Evolutionary conservation across 2,888 invertebrate species (phyloP).

Genomic region (Thyatira batis): DNA sequence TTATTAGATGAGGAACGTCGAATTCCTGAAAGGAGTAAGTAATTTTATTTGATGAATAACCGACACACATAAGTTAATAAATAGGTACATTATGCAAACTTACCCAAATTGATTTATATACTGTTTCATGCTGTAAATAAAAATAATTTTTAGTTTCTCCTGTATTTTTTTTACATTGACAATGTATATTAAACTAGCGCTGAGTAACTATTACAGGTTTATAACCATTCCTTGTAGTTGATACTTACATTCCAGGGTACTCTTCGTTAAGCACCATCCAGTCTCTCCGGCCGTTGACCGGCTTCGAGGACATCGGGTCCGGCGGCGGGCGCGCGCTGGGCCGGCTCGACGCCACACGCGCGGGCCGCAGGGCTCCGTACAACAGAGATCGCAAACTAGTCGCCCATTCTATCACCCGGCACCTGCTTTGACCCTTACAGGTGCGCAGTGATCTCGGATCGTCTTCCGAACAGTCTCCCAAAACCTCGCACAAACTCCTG

Average conservation of each 20-base stretch:
- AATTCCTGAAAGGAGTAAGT: neutral
- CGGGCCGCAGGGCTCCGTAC: neutral
- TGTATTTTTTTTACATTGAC: neutral
- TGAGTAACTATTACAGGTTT: neutral
- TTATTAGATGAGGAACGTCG: neutral
- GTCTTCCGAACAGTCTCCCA: neutral
- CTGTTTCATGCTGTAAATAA: neutral
- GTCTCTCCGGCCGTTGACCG: slow-evolving; percentile 15
- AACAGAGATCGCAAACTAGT: neutral
- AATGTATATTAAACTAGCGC: neutral
- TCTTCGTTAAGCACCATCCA: slow-evolving; percentile 14
- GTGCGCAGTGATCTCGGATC: neutral
- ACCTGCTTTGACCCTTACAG: neutral
- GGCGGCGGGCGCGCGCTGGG: neutral
- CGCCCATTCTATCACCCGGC: neutral
- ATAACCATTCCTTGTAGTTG: too few species aligned
- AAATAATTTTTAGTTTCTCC: neutral
- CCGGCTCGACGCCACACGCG: neutral
- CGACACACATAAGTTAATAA: too few species aligned
- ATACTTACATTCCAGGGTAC: slow-evolving; percentile 19
- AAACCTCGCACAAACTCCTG: neutral
- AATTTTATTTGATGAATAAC: neutral
- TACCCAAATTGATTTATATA: neutral
- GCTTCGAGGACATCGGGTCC: slow-evolving; percentile 1
- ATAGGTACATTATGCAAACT: neutral